Conservation (phyloP, 1,140 invertebrate genomes). For the Drosophila leontia region DNA sequence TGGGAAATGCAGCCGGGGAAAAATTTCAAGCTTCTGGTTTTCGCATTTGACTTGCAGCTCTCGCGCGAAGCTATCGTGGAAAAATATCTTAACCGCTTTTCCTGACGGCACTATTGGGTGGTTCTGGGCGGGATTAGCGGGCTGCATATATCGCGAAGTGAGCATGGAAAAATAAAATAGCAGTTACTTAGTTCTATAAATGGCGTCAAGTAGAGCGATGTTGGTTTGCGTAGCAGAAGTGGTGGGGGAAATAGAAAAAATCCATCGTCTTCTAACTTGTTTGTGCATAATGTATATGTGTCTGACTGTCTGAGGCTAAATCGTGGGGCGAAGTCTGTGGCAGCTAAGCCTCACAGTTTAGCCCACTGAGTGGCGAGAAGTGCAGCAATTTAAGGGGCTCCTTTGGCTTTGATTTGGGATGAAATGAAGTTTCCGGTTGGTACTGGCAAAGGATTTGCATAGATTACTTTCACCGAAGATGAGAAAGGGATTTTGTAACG, state of each 20-base stretch:
- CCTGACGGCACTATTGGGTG: slow-evolving; percentile 34
- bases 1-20: slow-evolving; percentile 55
- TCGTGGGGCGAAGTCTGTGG: slow-evolving; percentile 1
- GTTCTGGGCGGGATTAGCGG: slow-evolving; percentile 52
- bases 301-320: background rate
- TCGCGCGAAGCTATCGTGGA: slow-evolving; percentile 57
- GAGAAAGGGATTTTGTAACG: background rate
- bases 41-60: slow-evolving; percentile 76
- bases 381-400: slow-evolving; percentile 27
- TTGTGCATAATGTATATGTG: slow-evolving; percentile 26
- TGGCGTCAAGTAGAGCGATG: slow-evolving; percentile 43
- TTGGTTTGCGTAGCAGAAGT: background rate
- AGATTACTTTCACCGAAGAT: background rate
- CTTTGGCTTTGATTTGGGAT: slow-evolving; percentile 25
- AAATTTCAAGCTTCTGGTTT: slow-evolving; percentile 65
- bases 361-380: slow-evolving; percentile 11
- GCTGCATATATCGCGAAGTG: slow-evolving; percentile 64
- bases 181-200: slow-evolving; percentile 77
- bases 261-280: slow-evolving; percentile 30
- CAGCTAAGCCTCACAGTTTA: slow-evolving; percentile 40
- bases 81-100: slow-evolving; percentile 77
- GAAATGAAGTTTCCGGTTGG: slow-evolving; percentile 11
- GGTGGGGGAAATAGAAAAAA: slow-evolving; percentile 2
- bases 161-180: slow-evolving; percentile 69
- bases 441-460: slow-evolving; percentile 22